A percentile compares a stretch with the other conserved stretches of the same genome.
These are phyloP conservation scores for Ammospiza maritima DNA, from an alignment of 2,797 vertebrate species.

Conservation along the genomic window DNA sequence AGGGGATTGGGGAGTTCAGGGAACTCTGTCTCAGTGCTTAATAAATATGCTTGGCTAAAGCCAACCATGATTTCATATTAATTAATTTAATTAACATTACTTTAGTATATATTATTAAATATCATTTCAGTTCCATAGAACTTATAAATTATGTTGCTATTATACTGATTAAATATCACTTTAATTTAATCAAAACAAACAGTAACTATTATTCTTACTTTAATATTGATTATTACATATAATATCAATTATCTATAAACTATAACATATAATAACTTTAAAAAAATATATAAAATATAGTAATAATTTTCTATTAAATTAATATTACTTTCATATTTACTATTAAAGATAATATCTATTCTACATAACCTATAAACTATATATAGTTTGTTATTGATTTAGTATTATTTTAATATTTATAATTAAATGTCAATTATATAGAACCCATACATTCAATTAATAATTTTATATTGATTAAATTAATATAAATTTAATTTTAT, in stretches of 20 bases:
- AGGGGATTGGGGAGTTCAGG: too few species aligned
- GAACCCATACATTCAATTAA: too few species aligned
- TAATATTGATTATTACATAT: background rate
- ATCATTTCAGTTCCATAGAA: background rate
- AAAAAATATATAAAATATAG: background rate
- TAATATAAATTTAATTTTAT: background rate
- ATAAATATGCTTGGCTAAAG: background rate
- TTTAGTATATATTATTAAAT: background rate
- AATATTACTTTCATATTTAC: background rate
- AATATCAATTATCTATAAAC: background rate
- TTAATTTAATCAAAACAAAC: background rate
- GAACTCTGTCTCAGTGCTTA: background rate
- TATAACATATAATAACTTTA: background rate
- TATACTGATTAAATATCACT: background rate
- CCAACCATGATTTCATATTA: background rate
- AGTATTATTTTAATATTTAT: background rate
- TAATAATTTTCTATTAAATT: background rate
- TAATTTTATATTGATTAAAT: background rate
- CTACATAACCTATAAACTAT: background rate
- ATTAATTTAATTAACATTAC: background rate
- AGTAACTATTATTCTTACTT: background rate
- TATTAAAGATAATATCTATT: background rate
- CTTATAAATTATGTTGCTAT: background rate
- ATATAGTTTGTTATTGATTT: background rate
- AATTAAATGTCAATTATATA: background rate